Conservation (phyloP, 2,113 vertebrate species). For the Sturnus vulgaris region DNA sequence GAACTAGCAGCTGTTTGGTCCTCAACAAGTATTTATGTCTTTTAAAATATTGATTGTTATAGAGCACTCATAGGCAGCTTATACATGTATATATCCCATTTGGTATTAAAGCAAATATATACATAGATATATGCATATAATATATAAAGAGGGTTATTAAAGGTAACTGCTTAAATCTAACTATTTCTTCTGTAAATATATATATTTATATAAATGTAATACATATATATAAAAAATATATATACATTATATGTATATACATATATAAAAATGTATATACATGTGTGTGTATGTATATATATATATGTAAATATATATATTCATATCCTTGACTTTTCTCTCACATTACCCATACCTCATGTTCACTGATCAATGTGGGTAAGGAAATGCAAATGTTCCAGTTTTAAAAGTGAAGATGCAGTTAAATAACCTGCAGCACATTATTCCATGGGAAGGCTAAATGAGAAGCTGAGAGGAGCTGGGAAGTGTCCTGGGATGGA, state of each 20-base stretch:
- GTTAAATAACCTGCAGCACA: fast-evolving
- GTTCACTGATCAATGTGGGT: background rate
- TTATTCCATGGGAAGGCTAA: background rate
- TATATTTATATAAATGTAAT: no score
- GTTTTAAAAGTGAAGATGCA: background rate
- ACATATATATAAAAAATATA: no score
- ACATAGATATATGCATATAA: no score
- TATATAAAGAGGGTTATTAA: background rate
- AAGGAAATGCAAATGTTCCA: background rate
- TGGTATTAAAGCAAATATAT: background rate
- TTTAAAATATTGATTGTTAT: background rate
- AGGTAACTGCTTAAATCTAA: background rate
- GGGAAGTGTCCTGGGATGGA: background rate
- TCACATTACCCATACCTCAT: background rate
- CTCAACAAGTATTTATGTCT: background rate
- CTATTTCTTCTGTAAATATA: background rate
- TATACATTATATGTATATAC: no score
- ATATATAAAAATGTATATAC: no score
- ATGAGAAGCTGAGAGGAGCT: background rate
- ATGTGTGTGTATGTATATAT: no score
- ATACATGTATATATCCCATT: no score
- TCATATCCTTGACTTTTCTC: background rate
- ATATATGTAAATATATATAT: no score
- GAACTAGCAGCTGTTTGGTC: background rate
- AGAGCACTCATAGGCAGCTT: background rate